A percentile compares a stretch with the other conserved stretches of the same genome.
phyloP scores from a whole-genome alignment of 2,888 invertebrate species.

The Pristionchus maxplancki region DNA sequence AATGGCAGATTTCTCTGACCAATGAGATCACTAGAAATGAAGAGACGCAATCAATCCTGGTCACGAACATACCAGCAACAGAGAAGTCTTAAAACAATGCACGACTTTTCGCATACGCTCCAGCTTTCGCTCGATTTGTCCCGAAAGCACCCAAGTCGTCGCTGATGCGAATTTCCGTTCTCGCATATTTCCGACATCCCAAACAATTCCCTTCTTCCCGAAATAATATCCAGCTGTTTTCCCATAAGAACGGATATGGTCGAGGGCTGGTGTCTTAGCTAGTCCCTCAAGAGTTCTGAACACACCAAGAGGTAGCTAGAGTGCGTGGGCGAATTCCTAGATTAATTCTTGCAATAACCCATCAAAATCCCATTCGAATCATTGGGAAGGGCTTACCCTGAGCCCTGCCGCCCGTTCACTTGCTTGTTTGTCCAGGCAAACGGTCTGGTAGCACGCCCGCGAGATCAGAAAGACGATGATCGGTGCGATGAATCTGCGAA shows the following conservation, averaged over 20 bases:
- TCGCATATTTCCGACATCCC: neutral
- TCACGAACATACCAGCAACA: neutral
- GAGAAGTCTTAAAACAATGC: neutral
- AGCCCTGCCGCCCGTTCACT: slow-evolving; percentile 74
- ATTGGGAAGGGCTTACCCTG: slow-evolving; percentile 60
- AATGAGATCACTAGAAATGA: no score
- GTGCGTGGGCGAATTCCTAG: neutral
- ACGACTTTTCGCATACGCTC: neutral
- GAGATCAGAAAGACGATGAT: slow-evolving; percentile 76
- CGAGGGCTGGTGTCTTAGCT: neutral
- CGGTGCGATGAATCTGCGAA: slow-evolving; percentile 71
- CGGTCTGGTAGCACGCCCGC: slow-evolving; percentile 75
- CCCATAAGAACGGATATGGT: neutral
- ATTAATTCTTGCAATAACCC: neutral
- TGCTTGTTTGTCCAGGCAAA: slow-evolving; percentile 72
- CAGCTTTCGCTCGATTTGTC: neutral
- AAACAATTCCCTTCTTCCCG: neutral
- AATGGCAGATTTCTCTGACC: neutral
- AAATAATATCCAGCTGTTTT: neutral
- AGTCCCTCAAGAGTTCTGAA: neutral
- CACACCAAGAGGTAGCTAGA: neutral
- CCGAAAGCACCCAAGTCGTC: neutral
- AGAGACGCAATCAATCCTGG: no score
- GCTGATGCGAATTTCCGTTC: neutral
- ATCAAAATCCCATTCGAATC: neutral